Evolutionary conservation across 2,113 vertebrate genomes (phyloP), one percentile per base, ranked within the genome.

Genomic region (Columba janthina): DNA sequence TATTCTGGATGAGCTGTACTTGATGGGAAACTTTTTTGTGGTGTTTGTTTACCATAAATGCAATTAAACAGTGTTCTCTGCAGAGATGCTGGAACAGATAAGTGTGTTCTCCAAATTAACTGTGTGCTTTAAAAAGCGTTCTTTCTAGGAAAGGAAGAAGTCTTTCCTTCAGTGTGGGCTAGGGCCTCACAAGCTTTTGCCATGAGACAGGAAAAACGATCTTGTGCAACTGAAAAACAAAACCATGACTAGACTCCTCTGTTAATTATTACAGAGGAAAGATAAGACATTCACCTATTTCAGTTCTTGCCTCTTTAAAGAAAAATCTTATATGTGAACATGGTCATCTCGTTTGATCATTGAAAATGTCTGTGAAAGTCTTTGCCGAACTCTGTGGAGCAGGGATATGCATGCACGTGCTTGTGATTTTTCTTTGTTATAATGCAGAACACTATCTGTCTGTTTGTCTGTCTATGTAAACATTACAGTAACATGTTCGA

Each of bases 401-500:
- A 18, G 42, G 10, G 29, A 24, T 75, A 29, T 12, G 16, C 0
- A 0, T 76, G 67, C 44, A 51, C 0, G 0, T 1, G 0, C 34
- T n/a, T 62, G 58, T 36, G 64, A 76, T 79, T 56, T 83, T 38
- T 62, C 65, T 70, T 46, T 71, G 51, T 64, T 87, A 15, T 32
- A 72, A 78, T 26, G 40, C 26, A 54, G 40, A 51, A 53, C 38
- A 58, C 44, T 38, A 1, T 61, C 70, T 53, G 2, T 80, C 46
- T 53, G 5, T 46, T 28, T 72, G 34, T 83, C 76, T 75, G n/a
- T 50, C 75, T 51, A 2, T 3, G 4, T 58, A 88, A 83, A 31
- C 36, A 38, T 32, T 76, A 21, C 36, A 34, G 46, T 38, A 74
- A n/a, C 42, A 50, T 34, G 58, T 80, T 91, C 29, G 56, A 54